phyloP scores from a whole-genome alignment of 2,797 vertebrate species.

The Xiphophorus birchmanni region DNA sequence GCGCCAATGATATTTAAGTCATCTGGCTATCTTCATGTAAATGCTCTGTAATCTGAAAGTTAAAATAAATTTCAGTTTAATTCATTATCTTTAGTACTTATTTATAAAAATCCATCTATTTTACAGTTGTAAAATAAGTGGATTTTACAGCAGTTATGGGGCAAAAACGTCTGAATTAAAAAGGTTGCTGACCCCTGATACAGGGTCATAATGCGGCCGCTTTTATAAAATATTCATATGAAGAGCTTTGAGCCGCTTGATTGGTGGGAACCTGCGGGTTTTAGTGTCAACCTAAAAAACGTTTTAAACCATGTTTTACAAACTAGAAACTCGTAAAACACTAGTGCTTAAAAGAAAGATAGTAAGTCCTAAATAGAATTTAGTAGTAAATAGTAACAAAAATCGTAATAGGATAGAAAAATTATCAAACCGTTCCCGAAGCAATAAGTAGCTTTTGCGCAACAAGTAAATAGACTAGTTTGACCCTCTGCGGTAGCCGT shows the following conservation, averaged over 20 bases:
- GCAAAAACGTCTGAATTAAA: not conserved
- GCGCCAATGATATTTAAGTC: too few species aligned
- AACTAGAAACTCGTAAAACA: not conserved
- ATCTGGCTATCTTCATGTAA: not conserved
- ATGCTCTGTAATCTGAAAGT: not conserved
- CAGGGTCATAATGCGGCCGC: too few species aligned
- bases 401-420: not conserved
- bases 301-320: not conserved
- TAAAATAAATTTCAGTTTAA: not conserved
- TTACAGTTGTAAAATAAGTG: too few species aligned
- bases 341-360: not conserved
- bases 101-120: not conserved
- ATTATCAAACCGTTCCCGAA: not conserved
- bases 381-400: too few species aligned
- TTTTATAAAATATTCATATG: not conserved
- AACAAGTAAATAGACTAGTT: not conserved
- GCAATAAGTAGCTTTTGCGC: not conserved
- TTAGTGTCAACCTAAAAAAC: too few species aligned
- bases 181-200: too few species aligned
- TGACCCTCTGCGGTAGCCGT: constrained; percentile 9
- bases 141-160: not conserved
- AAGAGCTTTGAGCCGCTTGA: not conserved
- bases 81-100: not conserved
- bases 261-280: too few species aligned
- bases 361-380: too few species aligned